phyloP scores from a whole-genome alignment of 2,888 invertebrate species.

The Dermolepida albohirtum region DNA sequence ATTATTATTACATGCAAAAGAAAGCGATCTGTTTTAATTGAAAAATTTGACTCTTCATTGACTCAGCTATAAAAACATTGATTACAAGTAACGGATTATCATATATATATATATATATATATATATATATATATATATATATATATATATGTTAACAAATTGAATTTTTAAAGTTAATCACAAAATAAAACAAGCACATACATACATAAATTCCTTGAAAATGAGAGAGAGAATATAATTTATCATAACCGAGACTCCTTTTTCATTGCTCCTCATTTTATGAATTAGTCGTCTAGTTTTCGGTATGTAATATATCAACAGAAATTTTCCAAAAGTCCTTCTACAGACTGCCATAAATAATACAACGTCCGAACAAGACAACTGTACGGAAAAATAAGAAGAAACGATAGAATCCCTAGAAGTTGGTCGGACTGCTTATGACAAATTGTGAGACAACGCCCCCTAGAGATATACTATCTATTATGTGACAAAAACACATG shows the following conservation, averaged over 20 bases:
- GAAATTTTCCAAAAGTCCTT: slow-evolving; percentile 36
- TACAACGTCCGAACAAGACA: slow-evolving; percentile 52
- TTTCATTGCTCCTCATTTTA: slow-evolving; percentile 11
- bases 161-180: neutral
- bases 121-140: no score
- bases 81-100: no score
- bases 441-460: slow-evolving; percentile 61
- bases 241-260: neutral
- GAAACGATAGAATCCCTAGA: slow-evolving; percentile 53
- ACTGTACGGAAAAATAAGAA: slow-evolving; percentile 51
- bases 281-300: slow-evolving; percentile 25
- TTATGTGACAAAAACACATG: slow-evolving; percentile 66
- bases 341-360: slow-evolving; percentile 52
- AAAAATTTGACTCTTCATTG: no score
- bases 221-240: slow-evolving; percentile 6
- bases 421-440: slow-evolving; percentile 59
- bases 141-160: neutral
- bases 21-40: no score
- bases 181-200: neutral
- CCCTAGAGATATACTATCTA: slow-evolving; percentile 64
- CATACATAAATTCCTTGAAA: neutral
- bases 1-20: no score
- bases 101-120: no score
- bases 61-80: no score
- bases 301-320: slow-evolving; percentile 30